These are phyloP conservation scores for Conomelus anceps DNA, from an alignment of 2,888 invertebrate genomes.

Conservation along the genomic window DNA sequence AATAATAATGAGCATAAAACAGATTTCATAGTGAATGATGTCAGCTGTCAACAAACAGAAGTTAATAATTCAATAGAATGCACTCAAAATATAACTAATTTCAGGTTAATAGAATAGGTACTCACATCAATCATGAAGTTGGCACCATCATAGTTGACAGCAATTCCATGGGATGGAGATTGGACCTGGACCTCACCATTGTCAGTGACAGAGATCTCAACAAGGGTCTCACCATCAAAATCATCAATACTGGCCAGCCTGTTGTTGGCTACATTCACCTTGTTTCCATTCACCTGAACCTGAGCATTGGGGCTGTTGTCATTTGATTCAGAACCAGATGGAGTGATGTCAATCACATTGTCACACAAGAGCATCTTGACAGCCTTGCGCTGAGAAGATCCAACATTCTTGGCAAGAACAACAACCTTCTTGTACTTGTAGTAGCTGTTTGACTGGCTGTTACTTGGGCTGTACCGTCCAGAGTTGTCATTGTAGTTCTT, in stretches of 20 bases:
- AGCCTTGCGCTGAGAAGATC: slow-evolving; percentile 40
- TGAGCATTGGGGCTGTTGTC: slow-evolving; percentile 33
- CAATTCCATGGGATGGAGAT: slow-evolving; percentile 44
- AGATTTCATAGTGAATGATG: no score
- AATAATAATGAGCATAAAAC: no score
- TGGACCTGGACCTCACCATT: slow-evolving; percentile 52
- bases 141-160: slow-evolving; percentile 55
- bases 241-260: slow-evolving; percentile 45
- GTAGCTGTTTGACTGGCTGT: slow-evolving; percentile 20
- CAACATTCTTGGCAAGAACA: slow-evolving; percentile 39
- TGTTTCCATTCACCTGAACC: slow-evolving; percentile 37
- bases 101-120: no score
- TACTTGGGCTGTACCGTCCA: slow-evolving; percentile 2
- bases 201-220: slow-evolving; percentile 44
- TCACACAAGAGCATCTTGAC: slow-evolving; percentile 44
- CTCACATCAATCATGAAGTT: slow-evolving; percentile 39
- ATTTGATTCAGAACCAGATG: slow-evolving; percentile 25
- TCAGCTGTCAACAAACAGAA: slow-evolving; percentile 38
- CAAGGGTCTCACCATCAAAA: slow-evolving; percentile 37
- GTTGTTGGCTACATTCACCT: slow-evolving; percentile 38
- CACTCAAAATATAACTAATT: no score
- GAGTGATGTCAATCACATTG: slow-evolving; percentile 42
- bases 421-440: slow-evolving; percentile 40
- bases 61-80: slow-evolving; percentile 30
- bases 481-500: slow-evolving; percentile 18